Evolutionary conservation across 1,140 invertebrate species (phyloP), one percentile per base, ranked within the genome.

Genomic region (Steinernema feltiae): DNA sequence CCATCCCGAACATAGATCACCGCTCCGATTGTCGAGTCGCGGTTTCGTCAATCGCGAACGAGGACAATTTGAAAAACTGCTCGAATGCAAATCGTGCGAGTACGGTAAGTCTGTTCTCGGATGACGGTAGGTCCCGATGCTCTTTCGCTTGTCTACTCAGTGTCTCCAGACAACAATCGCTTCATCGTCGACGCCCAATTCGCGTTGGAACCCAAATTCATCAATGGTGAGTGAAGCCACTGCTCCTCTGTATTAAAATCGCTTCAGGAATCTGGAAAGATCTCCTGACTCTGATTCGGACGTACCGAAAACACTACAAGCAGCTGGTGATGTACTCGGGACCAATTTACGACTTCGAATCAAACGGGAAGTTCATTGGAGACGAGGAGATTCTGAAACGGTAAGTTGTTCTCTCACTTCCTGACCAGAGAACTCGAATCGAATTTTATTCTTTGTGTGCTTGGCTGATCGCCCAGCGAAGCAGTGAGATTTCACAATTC

Each of bases 281-380:
- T 3, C 53, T 63, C 3, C 3, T 63, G 15, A 63, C 2, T 3
- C 15, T n/a, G 3, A 27, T 63, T 17, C 7, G 24, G 24, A 17
- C 15, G 7, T 63, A 63, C 24, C 53, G 53, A 3, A 63, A 15
- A 15, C 53, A 63, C 24, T 63, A 63, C 53, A 63, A 63, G 53
- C 53, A 21, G 15, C 53, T 63, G 53, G 53, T 63, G 15, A 63
- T 63, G 53, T 63, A 63, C 53, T 63, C 53, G 53, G 53, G 53
- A n/a, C 53, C 53, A 7, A 27, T 63, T 3, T 63, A 63, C 53
- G 53, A 63, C 53, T 21, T 27, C 3, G 24, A 63, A 7, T 7
- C 53, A 7, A 63, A 63, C 24, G 53, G 53, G 24, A 63, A 63
- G 24, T 15, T 63, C 24, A 3, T 63, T 12, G 7, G 7, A 3